These are phyloP conservation scores for Leptinotarsa peninsularis DNA, from an alignment of 2,888 invertebrate species.

Conservation along the genomic window DNA sequence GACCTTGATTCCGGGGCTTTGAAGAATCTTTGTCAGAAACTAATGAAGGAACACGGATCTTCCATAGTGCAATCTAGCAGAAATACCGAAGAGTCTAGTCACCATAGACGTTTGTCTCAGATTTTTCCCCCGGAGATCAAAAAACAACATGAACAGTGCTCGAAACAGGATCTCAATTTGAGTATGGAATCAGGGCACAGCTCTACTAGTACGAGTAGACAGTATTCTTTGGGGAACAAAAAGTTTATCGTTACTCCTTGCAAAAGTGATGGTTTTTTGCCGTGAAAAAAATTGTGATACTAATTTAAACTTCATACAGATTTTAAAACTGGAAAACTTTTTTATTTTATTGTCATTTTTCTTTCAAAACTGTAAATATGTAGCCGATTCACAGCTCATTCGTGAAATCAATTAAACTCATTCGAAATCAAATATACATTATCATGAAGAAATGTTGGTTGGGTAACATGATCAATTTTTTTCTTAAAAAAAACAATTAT, in stretches of 20 bases:
- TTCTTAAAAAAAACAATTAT: too few species aligned
- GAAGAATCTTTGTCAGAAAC: slow-evolving; percentile 30
- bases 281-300: neutral
- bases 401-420: too few species aligned
- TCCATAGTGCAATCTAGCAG: neutral
- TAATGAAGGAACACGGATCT: slow-evolving; percentile 23
- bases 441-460: too few species aligned
- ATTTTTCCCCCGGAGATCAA: slow-evolving; percentile 43
- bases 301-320: too few species aligned
- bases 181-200: slow-evolving; percentile 23
- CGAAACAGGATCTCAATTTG: slow-evolving; percentile 24
- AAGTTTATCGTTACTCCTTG: slow-evolving; percentile 56
- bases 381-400: too few species aligned
- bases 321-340: too few species aligned
- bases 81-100: neutral
- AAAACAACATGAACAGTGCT: slow-evolving; percentile 31
- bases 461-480: too few species aligned
- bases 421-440: too few species aligned
- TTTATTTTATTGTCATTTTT: too few species aligned
- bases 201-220: slow-evolving; percentile 28
- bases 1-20: slow-evolving; percentile 22
- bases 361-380: too few species aligned
- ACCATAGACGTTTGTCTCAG: slow-evolving; percentile 43
- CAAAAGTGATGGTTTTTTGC: slow-evolving; percentile 38
- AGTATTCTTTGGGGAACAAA: slow-evolving; percentile 38